Evolutionary conservation across 1,140 invertebrate genomes (phyloP).

Genomic region (Manduca sexta): DNA sequence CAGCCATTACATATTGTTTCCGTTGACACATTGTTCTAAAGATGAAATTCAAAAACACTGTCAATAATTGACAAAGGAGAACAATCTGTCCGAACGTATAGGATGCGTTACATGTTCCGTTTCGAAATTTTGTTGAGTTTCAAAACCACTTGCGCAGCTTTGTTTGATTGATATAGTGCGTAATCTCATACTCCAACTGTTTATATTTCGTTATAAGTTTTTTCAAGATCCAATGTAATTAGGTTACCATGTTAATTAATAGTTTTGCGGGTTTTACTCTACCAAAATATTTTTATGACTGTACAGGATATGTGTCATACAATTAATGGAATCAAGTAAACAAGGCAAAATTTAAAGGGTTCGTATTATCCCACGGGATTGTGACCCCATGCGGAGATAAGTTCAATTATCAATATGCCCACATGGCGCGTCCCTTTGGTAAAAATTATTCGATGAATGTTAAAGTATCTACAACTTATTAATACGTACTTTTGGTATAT

Average conservation of each 20-base stretch:
- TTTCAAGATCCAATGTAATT: too few relatives aligned
- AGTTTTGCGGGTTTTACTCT: not conserved
- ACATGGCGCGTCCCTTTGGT: slow-evolving; percentile 49
- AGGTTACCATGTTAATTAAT: too few relatives aligned
- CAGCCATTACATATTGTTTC: not conserved
- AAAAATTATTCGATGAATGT: slow-evolving; percentile 10
- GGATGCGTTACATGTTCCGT: slow-evolving; percentile 52
- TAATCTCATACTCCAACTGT: slow-evolving; percentile 60
- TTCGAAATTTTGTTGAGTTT: slow-evolving; percentile 57
- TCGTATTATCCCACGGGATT: slow-evolving; percentile 28
- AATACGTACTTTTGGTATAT: too few relatives aligned
- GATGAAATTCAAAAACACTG: not conserved
- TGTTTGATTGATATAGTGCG: slow-evolving; percentile 64
- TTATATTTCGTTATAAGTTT: not conserved
- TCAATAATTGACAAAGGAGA: slow-evolving; percentile 2
- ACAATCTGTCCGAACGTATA: slow-evolving; percentile 29
- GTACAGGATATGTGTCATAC: not conserved
- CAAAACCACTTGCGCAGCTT: slow-evolving; percentile 58
- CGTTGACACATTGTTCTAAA: not conserved
- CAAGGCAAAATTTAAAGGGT: slow-evolving; percentile 1
- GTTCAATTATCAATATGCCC: slow-evolving; percentile 47
- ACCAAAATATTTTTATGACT: too few relatives aligned
- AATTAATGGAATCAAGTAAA: not conserved
- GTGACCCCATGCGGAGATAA: slow-evolving; percentile 62
- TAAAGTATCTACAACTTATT: too few relatives aligned